These are phyloP conservation scores for Helarctos malayanus DNA, from an alignment of 2,797 vertebrate genomes.

Conservation along the genomic window DNA sequence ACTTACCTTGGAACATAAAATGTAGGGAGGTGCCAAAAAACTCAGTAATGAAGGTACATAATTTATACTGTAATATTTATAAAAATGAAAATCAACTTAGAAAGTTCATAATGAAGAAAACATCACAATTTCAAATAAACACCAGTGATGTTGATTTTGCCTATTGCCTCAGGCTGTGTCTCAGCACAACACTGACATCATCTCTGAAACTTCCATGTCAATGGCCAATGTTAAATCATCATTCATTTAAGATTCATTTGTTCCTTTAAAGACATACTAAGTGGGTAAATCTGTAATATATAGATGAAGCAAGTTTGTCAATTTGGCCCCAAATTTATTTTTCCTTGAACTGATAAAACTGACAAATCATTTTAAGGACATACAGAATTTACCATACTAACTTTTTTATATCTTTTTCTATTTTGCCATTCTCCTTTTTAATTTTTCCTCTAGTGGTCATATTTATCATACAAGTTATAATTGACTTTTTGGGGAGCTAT, in stretches of 20 bases:
- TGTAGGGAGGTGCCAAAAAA: background rate
- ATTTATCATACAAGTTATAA: background rate
- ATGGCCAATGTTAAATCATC: background rate
- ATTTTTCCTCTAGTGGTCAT: background rate
- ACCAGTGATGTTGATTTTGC: background rate
- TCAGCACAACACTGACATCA: background rate
- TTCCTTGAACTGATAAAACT: background rate
- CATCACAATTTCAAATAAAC: background rate
- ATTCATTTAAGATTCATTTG: background rate
- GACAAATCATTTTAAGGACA: background rate
- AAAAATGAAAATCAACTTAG: conserved; percentile 9
- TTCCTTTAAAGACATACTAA: background rate
- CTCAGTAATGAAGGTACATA: background rate
- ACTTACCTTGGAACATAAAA: background rate
- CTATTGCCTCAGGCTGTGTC: background rate
- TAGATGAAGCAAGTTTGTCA: background rate
- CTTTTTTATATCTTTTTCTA: background rate
- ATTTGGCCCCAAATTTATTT: background rate
- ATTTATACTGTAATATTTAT: background rate
- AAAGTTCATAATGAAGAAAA: background rate
- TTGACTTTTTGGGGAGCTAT: background rate
- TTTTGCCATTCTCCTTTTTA: background rate
- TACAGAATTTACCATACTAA: background rate
- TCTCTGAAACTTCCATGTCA: background rate
- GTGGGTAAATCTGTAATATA: background rate